A percentile compares a stretch with the other conserved stretches of the same genome.
Evolutionary conservation across 2,113 vertebrate genomes (phyloP).

Genomic region (Anseranas semipalmata): DNA sequence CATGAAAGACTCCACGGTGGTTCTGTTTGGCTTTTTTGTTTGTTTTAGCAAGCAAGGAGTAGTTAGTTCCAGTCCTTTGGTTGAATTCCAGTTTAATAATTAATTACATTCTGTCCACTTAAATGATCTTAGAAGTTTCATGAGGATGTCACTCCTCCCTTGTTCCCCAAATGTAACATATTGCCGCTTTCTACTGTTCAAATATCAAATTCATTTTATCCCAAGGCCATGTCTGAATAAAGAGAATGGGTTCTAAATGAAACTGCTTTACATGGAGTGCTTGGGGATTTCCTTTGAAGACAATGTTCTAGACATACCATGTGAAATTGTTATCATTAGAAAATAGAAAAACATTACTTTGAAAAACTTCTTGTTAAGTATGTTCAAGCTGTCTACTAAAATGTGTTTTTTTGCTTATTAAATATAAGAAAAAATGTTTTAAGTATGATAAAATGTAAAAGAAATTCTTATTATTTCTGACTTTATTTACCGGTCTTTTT

Average conservation of each 20-base stretch:
- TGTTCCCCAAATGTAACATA: neutral
- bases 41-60: conserved; percentile 2
- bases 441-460: neutral
- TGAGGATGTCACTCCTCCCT: neutral
- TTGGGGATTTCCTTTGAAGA: conserved; percentile 10
- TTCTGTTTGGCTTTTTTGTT: neutral
- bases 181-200: conserved; percentile 4
- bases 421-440: neutral
- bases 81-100: conserved; percentile 16
- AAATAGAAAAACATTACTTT: neutral
- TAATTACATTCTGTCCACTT: conserved; percentile 18
- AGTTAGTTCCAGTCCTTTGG: neutral
- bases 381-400: neutral
- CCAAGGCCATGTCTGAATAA: neutral
- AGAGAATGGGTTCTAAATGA: neutral
- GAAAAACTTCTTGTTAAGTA: neutral
- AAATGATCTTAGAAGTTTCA: neutral
- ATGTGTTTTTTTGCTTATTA: neutral
- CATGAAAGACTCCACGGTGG: neutral
- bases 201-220: conserved; percentile 10
- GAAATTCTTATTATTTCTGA: neutral
- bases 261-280: neutral
- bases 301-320: neutral
- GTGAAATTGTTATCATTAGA: neutral
- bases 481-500: neutral